A percentile compares a stretch with the other conserved stretches of the same genome.
Conservation (phyloP, 2,888 invertebrate species). For the Iphiclides podalirius region DNA sequence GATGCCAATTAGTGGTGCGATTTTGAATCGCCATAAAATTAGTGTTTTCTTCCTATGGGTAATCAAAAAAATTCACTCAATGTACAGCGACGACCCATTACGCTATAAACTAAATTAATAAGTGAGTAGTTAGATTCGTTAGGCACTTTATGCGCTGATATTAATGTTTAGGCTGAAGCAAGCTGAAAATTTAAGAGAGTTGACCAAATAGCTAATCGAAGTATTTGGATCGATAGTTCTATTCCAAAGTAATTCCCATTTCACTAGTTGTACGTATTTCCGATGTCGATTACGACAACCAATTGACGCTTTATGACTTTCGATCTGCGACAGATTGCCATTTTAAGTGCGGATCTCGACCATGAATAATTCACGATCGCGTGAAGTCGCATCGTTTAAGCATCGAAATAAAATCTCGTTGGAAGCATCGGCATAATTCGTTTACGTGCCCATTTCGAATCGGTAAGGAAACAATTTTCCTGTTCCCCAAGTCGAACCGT, state of each 20-base stretch:
- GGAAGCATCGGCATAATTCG: constrained; percentile 29
- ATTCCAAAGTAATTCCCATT: constrained; percentile 6
- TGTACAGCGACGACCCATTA: too few species aligned
- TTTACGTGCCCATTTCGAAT: constrained; percentile 27
- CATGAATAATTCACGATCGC: constrained; percentile 63
- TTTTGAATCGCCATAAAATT: too few species aligned
- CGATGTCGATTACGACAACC: constrained; percentile 33
- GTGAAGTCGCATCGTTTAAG: constrained; percentile 44
- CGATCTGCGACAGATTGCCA: constrained; percentile 55
- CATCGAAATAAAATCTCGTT: constrained; percentile 44
- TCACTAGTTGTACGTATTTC: neutral
- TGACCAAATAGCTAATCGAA: too few species aligned
- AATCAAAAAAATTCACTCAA: too few species aligned
- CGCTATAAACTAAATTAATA: too few species aligned
- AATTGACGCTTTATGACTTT: constrained; percentile 48
- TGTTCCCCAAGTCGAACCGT: constrained; percentile 2
- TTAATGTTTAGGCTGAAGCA: too few species aligned
- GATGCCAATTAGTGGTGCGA: too few species aligned
- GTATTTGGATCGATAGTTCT: too few species aligned
- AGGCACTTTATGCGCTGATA: too few species aligned
- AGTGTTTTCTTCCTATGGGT: too few species aligned
- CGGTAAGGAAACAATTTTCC: constrained; percentile 18
- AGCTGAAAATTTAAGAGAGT: too few species aligned
- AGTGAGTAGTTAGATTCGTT: too few species aligned
- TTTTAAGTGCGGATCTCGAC: constrained; percentile 58